Evolutionary conservation across 2,888 invertebrate species (phyloP).

Genomic region (Serripes groenlandicus): DNA sequence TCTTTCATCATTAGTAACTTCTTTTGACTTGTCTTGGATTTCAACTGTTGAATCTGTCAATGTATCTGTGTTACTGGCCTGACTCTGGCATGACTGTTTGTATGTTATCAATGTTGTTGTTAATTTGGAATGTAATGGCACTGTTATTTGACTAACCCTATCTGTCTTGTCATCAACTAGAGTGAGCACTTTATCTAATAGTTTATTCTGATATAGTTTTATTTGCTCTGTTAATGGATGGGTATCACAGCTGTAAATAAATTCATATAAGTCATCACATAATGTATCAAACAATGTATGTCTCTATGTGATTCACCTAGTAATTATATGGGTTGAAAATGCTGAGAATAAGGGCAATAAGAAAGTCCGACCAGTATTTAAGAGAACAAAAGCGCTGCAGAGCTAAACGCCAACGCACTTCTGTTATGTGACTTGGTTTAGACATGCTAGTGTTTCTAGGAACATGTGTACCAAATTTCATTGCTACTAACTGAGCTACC

Average conservation of each 20-base stretch:
- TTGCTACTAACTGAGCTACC: too few relatives aligned
- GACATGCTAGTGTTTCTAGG: too few relatives aligned
- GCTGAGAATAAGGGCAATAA: too few relatives aligned
- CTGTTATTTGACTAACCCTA: constrained; percentile 69
- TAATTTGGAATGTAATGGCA: constrained; percentile 67
- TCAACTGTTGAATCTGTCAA: neutral
- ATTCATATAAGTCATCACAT: too few relatives aligned
- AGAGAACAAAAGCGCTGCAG: too few relatives aligned
- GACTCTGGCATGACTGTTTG: neutral
- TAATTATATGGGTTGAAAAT: too few relatives aligned
- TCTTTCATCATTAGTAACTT: neutral
- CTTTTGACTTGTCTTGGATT: neutral
- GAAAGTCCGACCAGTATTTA: too few relatives aligned
- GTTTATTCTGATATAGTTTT: constrained; percentile 74
- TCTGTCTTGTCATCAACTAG: constrained; percentile 71
- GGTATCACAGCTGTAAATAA: constrained; percentile 74
- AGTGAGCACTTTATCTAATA: constrained; percentile 76
- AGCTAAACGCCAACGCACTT: too few relatives aligned
- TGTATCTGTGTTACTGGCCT: neutral
- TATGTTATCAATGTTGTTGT: constrained; percentile 38
- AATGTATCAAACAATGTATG: too few relatives aligned
- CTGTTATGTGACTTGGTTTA: too few relatives aligned
- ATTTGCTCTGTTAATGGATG: constrained; percentile 82
- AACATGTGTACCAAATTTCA: too few relatives aligned
- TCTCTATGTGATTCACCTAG: too few relatives aligned